These are phyloP conservation scores for Solenopsis invicta DNA, from an alignment of 1,140 invertebrate genomes.

Conservation along the genomic window DNA sequence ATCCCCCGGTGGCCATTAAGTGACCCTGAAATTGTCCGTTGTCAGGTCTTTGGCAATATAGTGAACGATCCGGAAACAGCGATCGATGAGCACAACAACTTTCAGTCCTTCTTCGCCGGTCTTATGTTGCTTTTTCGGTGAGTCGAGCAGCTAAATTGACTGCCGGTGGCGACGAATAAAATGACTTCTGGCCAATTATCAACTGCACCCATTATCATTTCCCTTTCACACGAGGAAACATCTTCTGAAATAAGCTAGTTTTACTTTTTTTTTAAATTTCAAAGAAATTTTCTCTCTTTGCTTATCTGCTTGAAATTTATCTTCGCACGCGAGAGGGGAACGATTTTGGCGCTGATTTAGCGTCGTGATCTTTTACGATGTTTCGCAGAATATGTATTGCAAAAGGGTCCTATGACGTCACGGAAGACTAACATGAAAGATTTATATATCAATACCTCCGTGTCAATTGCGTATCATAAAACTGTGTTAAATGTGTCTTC, in stretches of 20 bases:
- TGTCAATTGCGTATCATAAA: neutral
- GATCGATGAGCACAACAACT: slow-evolving; percentile 98
- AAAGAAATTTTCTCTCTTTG: neutral
- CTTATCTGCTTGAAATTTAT: neutral
- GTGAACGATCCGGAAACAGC: slow-evolving; percentile 94
- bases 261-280: neutral
- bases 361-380: slow-evolving; percentile 48
- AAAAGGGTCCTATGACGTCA: neutral
- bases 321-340: neutral
- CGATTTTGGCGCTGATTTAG: slow-evolving; percentile 17
- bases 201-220: slow-evolving; percentile 56
- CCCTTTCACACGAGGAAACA: neutral
- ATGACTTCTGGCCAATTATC: slow-evolving; percentile 29
- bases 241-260: neutral
- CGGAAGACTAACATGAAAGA: neutral
- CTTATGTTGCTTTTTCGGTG: slow-evolving; percentile 98
- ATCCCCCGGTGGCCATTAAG: slow-evolving; percentile 60
- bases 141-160: slow-evolving; percentile 87
- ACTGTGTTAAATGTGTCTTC: neutral
- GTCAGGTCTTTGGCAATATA: slow-evolving; percentile 97
- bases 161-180: slow-evolving; percentile 39
- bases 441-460: neutral
- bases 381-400: slow-evolving; percentile 24
- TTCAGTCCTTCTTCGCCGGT: slow-evolving; percentile 97
- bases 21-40: slow-evolving; percentile 81